phyloP scores from a whole-genome alignment of 1,140 invertebrate species.

The Helicorthomorpha holstii region DNA sequence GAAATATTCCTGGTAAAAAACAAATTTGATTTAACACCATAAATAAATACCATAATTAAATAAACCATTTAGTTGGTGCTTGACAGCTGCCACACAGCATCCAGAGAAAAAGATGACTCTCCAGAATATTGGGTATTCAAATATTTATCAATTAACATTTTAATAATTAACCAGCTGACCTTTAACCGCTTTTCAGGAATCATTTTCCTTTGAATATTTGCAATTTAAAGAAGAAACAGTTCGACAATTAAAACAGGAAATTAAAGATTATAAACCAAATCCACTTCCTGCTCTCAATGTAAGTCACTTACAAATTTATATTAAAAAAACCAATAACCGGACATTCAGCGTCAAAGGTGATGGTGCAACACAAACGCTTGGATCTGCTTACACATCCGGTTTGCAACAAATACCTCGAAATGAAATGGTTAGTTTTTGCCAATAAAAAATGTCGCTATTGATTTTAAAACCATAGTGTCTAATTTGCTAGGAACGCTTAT shows the following conservation, averaged over 20 bases:
- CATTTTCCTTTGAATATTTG: slow-evolving; percentile 26
- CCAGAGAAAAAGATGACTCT: slow-evolving; percentile 18
- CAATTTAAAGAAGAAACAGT: slow-evolving; percentile 11
- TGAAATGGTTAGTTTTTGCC: slow-evolving; percentile 45
- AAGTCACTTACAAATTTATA: slow-evolving; percentile 4
- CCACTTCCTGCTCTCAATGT: slow-evolving; percentile 16
- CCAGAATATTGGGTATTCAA: slow-evolving; percentile 18
- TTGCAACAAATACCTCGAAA: slow-evolving; percentile 60
- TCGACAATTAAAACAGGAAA: slow-evolving; percentile 2
- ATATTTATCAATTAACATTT: neutral
- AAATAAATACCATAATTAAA: neutral
- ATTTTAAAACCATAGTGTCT: neutral
- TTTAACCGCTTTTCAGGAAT: neutral
- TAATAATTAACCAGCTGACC: neutral
- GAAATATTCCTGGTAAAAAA: slow-evolving; percentile 21
- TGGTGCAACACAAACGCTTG: slow-evolving; percentile 59
- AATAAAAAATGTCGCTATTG: neutral
- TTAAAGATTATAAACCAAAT: neutral
- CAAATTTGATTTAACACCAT: neutral
- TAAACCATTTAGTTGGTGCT: slow-evolving; percentile 27
- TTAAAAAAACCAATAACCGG: no score
- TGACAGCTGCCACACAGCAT: slow-evolving; percentile 23
- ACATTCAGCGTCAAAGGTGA: slow-evolving; percentile 35
- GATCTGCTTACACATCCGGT: slow-evolving; percentile 61
- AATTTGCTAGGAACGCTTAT: slow-evolving; percentile 46